Evolutionary conservation across 2,113 vertebrate species (phyloP).

Genomic region (Tretioscincus oriximinensis): DNA sequence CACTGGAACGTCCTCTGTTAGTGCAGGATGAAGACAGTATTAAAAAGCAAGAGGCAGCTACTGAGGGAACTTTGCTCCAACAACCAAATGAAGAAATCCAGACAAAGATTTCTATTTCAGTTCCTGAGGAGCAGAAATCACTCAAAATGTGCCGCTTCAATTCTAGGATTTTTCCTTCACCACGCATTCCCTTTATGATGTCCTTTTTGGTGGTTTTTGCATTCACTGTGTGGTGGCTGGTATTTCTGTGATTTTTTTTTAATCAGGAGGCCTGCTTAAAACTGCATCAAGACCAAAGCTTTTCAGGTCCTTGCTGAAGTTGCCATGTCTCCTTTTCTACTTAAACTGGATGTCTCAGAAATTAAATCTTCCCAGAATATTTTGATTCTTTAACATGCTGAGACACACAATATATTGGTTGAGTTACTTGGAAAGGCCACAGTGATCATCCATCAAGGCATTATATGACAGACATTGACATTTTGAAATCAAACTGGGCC

Average conservation of each 20-base stretch:
- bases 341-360: conserved; percentile 40
- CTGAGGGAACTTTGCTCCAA: conserved; percentile 73
- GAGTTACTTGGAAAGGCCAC: conserved; percentile 56
- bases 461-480: conserved; percentile 5
- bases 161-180: conserved; percentile 75
- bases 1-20: conserved; percentile 80
- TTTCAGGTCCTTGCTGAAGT: conserved; percentile 57
- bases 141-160: conserved; percentile 76
- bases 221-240: conserved; percentile 87
- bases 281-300: conserved; percentile 68
- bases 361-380: conserved; percentile 30
- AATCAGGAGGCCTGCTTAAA: conserved; percentile 49
- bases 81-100: conserved; percentile 70
- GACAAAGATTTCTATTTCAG: conserved; percentile 82
- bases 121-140: conserved; percentile 80
- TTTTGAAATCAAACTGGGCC: conserved; percentile 30
- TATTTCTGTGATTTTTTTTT: conserved; percentile 78
- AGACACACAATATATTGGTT: conserved; percentile 2
- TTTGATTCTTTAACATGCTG: conserved; percentile 22
- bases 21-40: conserved; percentile 83
- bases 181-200: conserved; percentile 82
- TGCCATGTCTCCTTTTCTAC: conserved; percentile 51
- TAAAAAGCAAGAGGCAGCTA: conserved; percentile 78
- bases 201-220: conserved; percentile 83
- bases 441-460: conserved; percentile 50